Conservation (phyloP, 2,888 invertebrate genomes). For the Harpalus rufipes region DNA sequence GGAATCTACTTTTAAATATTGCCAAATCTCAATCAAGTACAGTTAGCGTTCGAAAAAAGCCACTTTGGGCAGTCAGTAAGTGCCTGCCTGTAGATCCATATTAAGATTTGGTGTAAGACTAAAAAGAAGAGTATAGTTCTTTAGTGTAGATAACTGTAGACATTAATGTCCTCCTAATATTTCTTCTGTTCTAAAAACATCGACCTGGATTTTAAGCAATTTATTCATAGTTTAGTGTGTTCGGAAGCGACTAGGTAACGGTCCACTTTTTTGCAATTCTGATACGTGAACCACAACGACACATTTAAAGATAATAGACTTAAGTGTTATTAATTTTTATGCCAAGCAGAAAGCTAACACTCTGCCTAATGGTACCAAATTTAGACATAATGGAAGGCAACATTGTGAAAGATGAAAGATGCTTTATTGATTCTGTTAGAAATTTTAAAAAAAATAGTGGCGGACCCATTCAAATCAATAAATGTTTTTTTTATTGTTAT, state of each 20-base stretch:
- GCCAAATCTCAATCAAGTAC: conserved; percentile 40
- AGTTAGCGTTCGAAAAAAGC: neutral
- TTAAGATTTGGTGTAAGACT: conserved; percentile 21
- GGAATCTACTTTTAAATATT: neutral
- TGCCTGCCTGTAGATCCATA: conserved; percentile 33
- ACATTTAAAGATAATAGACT: conserved; percentile 30
- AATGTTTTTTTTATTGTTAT: too few relatives aligned
- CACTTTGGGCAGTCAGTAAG: conserved; percentile 28
- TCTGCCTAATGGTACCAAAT: neutral
- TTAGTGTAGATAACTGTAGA: conserved; percentile 41
- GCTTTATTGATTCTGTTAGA: conserved; percentile 3
- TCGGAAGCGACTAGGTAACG: conserved; percentile 36
- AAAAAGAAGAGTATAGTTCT: conserved; percentile 36
- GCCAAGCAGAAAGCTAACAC: neutral
- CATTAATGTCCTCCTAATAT: conserved; percentile 29
- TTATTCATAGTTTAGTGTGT: conserved; percentile 46
- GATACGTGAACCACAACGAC: conserved; percentile 7
- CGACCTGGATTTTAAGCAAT: conserved; percentile 48
- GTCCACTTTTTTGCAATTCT: conserved; percentile 38
- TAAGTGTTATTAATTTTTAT: conserved; percentile 21
- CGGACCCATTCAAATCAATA: too few relatives aligned
- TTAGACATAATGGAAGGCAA: neutral
- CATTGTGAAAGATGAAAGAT: conserved; percentile 13
- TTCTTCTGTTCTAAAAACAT: conserved; percentile 48
- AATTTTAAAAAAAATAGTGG: too few relatives aligned